A percentile compares a stretch with the other conserved stretches of the same genome.
phyloP scores from a whole-genome alignment of 2,113 vertebrate species.

The Noturus placidus region DNA sequence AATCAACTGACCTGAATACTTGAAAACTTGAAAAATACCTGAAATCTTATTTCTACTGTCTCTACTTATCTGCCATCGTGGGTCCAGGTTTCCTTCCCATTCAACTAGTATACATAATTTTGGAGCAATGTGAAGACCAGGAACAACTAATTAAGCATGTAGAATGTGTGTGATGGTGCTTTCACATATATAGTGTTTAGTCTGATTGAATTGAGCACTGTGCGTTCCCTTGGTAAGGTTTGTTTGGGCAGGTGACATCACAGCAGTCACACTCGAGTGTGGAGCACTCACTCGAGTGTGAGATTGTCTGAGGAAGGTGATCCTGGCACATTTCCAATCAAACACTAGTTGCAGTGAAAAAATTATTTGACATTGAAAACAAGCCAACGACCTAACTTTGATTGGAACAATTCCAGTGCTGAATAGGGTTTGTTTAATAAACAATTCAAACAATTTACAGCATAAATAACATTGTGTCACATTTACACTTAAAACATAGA shows the following conservation, averaged over 20 bases:
- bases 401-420: not conserved
- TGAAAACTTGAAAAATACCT: too few relatives aligned
- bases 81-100: not conserved
- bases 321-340: not conserved
- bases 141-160: not conserved
- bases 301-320: not conserved
- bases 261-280: not conserved
- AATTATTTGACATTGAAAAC: not conserved
- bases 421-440: slow-evolving; percentile 23
- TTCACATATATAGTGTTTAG: not conserved
- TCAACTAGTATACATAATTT: not conserved
- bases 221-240: not conserved
- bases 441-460: slow-evolving; percentile 26
- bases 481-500: not conserved
- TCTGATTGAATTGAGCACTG: not conserved
- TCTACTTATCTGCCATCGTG: not conserved
- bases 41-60: not conserved
- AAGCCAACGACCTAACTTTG: not conserved
- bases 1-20: too few relatives aligned
- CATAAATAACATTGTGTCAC: slow-evolving; percentile 5
- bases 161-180: not conserved
- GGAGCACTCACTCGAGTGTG: not conserved
- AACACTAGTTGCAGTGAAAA: not conserved
- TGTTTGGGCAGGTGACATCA: not conserved
- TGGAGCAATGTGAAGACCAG: not conserved